Conservation (phyloP, 2,797 vertebrate genomes). For the Nothura maculosa region DNA sequence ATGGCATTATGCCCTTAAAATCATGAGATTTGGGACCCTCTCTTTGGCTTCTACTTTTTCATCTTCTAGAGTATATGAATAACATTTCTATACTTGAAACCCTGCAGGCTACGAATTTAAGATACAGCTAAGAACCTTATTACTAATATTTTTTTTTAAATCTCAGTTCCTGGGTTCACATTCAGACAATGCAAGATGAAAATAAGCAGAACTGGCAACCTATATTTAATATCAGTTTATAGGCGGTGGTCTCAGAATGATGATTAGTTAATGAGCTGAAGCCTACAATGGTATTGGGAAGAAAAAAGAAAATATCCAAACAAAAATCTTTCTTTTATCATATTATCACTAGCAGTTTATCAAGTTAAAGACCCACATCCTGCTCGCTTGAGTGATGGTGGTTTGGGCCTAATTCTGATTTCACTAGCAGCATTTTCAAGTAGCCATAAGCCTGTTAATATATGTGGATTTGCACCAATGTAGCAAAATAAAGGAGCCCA, state of each 20-base stretch:
- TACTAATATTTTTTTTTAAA: not conserved
- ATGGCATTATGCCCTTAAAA: slow-evolving; percentile 1
- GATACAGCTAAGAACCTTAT: slow-evolving; percentile 15
- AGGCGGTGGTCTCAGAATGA: not conserved
- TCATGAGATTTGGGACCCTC: not conserved
- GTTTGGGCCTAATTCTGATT: not conserved
- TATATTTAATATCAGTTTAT: not conserved
- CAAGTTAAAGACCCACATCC: not conserved
- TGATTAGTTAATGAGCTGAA: slow-evolving; percentile 48
- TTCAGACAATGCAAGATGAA: slow-evolving; percentile 28
- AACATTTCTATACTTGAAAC: not conserved
- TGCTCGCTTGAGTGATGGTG: not conserved
- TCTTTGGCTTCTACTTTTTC: slow-evolving; percentile 30
- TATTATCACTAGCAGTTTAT: not conserved
- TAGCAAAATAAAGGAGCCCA: not conserved
- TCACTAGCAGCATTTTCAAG: not conserved
- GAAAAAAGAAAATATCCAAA: not conserved
- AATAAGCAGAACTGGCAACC: not conserved
- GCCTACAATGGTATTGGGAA: not conserved
- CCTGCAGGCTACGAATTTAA: not conserved
- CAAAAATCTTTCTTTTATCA: not conserved
- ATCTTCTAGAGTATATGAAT: slow-evolving; percentile 5
- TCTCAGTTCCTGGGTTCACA: not conserved
- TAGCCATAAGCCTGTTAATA: not conserved
- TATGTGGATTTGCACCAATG: not conserved